Evolutionary conservation across 2,888 invertebrate species (phyloP), one percentile per base, ranked within the genome.

Genomic region (Andricus curvator): DNA sequence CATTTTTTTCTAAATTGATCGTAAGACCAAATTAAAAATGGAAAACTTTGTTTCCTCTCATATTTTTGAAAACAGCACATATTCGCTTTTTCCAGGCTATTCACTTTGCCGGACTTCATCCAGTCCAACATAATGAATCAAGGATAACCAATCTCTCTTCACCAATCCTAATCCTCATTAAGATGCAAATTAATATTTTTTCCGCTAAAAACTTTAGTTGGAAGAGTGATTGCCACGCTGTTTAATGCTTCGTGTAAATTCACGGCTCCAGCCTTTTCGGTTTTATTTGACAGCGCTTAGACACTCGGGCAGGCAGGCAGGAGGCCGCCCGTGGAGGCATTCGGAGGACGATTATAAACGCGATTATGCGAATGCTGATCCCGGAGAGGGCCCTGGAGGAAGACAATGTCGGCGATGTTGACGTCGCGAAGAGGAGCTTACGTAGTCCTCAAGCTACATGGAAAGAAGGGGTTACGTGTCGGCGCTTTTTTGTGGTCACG

Each of bases 401-500:
- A 74, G 74, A 74, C 74, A 74, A 74, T 74, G 81, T 81, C 81
- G 80, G 80, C 65, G 82, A 84, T 81, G 84, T 81, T 81, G 74
- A 76, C 77, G 82, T 84, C 82, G 82, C 70, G 80, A 67, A 80
- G 82, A 79, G 80, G 78, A 80, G 80, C 80, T 77, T 82, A 82
- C 81, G 80, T 80, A 66, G 79, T 70, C 66, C 48, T 76, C 64
- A 79, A 83, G 82, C 82, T 80, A 79, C 81, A 82, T 77, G 80
- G 74, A 83, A 78, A 84, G 84, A 80, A 83, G 86, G 83, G 85
- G 82, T 85, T 85, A 84, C 82, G 84, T 83, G 91, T 90, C 91
- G 92, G 92, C 91, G 87, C 92, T 92, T 92, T 92, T 91, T 91
- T 92, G 92, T 86, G 91, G 92, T 91, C 91, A 88, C 89, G 88